Conservation (phyloP, 2,797 vertebrate species). For the Ptychadena robeensis region DNA sequence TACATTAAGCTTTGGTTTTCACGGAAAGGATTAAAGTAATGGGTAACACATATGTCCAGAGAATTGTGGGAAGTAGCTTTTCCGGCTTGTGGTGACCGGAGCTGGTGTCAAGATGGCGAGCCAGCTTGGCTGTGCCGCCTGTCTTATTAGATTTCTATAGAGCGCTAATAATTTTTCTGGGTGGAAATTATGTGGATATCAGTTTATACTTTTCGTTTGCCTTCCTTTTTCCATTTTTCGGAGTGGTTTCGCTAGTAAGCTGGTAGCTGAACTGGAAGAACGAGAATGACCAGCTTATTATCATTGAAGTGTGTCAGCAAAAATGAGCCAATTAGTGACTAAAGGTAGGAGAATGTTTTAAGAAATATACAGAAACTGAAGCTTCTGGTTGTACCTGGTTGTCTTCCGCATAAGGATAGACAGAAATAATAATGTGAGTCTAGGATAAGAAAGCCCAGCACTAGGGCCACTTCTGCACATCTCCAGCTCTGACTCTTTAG, state of each 20-base stretch:
- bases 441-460: no score
- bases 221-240: slow-evolving; percentile 2
- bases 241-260: background rate
- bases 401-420: no score
- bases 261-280: background rate
- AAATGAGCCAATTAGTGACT: no score
- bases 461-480: no score
- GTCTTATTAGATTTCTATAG: slow-evolving; percentile 23
- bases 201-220: background rate
- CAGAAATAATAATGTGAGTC: no score
- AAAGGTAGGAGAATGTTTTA: no score
- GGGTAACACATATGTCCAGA: slow-evolving; percentile 27
- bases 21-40: slow-evolving; percentile 28
- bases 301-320: no score
- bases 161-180: slow-evolving; percentile 24
- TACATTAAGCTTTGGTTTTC: slow-evolving; percentile 18
- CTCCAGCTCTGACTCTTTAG: no score
- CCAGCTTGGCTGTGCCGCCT: slow-evolving; percentile 20
- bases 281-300: background rate
- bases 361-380: no score
- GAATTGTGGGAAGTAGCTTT: slow-evolving; percentile 40
- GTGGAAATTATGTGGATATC: background rate
- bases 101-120: slow-evolving; percentile 39
- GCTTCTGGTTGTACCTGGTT: no score
- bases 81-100: slow-evolving; percentile 35